Conservation (phyloP, 1,140 invertebrate genomes). For the Lysiphlebus fabarum region DNA sequence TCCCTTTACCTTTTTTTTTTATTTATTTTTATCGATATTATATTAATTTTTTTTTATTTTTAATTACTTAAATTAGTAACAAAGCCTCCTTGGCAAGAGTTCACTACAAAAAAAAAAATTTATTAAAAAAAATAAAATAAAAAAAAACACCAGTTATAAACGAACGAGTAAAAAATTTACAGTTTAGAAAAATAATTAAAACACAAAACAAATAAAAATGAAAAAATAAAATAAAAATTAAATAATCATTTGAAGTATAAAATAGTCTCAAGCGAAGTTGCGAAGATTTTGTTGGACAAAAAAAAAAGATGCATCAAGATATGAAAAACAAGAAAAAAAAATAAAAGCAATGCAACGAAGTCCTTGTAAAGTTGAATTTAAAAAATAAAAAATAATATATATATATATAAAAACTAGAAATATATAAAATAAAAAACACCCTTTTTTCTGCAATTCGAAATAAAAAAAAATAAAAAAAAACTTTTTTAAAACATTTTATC, state of each 20-base stretch:
- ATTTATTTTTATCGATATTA: not conserved
- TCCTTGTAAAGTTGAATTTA: slow-evolving; percentile 23
- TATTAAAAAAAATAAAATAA: not conserved
- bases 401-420: slow-evolving; percentile 33
- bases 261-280: slow-evolving; percentile 5
- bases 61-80: not conserved
- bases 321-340: slow-evolving; percentile 27
- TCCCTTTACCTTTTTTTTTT: not conserved
- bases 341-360: slow-evolving; percentile 31
- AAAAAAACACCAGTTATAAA: not conserved
- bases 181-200: not conserved
- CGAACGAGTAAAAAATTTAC: slow-evolving; percentile 1
- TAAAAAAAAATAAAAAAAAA: slow-evolving; percentile 35
- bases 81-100: slow-evolving; percentile 9
- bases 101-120: slow-evolving; percentile 2
- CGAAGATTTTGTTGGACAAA: slow-evolving; percentile 25
- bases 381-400: slow-evolving; percentile 29
- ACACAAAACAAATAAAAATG: slow-evolving; percentile 20
- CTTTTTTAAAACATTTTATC: slow-evolving; percentile 33
- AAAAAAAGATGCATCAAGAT: slow-evolving; percentile 31
- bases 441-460: slow-evolving; percentile 32
- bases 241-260: not conserved
- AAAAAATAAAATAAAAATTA: not conserved
- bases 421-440: slow-evolving; percentile 17
- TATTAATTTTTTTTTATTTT: not conserved